Conservation (phyloP, 2,113 vertebrate genomes). For the Aspiorhynchus laticeps region DNA sequence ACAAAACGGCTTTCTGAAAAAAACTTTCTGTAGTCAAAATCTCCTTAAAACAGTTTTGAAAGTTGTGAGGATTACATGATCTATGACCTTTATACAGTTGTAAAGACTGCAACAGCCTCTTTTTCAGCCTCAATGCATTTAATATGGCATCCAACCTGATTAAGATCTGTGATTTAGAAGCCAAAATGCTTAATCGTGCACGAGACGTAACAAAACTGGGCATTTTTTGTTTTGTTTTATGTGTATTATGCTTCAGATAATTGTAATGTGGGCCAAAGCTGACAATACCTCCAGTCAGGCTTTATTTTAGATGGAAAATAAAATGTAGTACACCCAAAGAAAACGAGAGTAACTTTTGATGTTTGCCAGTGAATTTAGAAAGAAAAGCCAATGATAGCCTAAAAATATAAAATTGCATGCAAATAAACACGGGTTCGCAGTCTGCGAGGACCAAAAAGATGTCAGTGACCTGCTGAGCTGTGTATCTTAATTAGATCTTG, state of each 20-base stretch:
- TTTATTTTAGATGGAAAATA: neutral
- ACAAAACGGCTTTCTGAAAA: too few species aligned
- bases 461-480: slow-evolving; percentile 1
- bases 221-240: neutral
- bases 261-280: neutral
- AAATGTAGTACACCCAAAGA: neutral
- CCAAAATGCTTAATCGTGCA: neutral
- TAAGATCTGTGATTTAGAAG: neutral
- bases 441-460: neutral
- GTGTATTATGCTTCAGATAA: neutral
- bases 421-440: neutral
- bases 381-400: neutral
- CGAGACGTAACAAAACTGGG: neutral
- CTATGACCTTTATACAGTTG: too few species aligned
- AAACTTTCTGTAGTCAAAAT: too few species aligned
- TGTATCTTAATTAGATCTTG: slow-evolving; percentile 22
- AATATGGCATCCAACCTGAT: too few species aligned
- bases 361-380: neutral
- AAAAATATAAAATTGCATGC: neutral
- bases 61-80: too few species aligned
- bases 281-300: neutral
- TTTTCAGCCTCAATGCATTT: too few species aligned
- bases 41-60: too few species aligned
- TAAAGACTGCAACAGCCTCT: too few species aligned
- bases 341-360: neutral